Evolutionary conservation across 2,797 vertebrate genomes (phyloP), one percentile per base, ranked within the genome.

Genomic region (Coracias cyanogaster): DNA sequence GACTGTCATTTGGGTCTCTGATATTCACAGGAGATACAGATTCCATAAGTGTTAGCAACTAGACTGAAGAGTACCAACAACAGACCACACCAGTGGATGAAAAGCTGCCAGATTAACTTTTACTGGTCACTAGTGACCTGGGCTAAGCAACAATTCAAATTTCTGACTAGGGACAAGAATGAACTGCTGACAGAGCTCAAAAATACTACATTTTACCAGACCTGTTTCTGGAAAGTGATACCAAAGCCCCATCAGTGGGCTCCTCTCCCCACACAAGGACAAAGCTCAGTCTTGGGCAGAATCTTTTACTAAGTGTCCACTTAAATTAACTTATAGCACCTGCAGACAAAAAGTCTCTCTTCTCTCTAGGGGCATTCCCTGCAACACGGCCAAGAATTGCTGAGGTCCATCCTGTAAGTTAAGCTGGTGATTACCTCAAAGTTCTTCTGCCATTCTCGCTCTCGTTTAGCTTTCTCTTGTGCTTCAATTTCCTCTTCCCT

Each of bases 401-500:
- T 48, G 24, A 78, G 41, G 48, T 8, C 21, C 49, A 14, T 52
- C 60, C 73, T 64, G 3, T 18, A 71, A 41, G 2, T 37, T 43
- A 33, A 85, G 8, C 22, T 94, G 43, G 26, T 67, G 48, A 78
- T 79, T 96, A 99, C 99, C 99, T 99, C 99, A 96, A 99, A 99
- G 97, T 99, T 99, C 98, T 99, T 99, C 98, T 99, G 99, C 99
- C 99, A 99, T 78, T 99, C 99, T 92, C 99, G 98, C 29, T 99
- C 99, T 71, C 99, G 97, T 93, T 99, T 99, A 15, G 99, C 99
- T 94, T 99, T 99, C 96, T 99, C 99, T 58, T 99, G 99, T 29
- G 98, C 98, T 95, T 99, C 99, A 19, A 99, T 99, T 98, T 99
- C 99, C 90, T 99, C 99, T 96, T 99, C 99, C 96, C 99, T 98